Evolutionary conservation across 1,140 invertebrate genomes (phyloP).

Genomic region (Sarcophaga bullata): DNA sequence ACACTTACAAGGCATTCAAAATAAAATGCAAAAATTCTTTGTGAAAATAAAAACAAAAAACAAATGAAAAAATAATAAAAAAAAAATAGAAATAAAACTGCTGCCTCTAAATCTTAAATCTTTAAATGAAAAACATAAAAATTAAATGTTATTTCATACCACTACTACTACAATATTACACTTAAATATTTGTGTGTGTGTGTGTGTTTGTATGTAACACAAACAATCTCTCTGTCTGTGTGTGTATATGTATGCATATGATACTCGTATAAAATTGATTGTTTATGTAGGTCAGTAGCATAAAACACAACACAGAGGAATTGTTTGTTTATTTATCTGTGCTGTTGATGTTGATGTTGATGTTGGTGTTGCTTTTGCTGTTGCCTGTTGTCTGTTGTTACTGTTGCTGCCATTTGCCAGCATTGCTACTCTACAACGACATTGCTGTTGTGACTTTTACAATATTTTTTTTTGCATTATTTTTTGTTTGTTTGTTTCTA

Average conservation of each 20-base stretch:
- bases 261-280: neutral
- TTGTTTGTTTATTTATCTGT: neutral
- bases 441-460: constrained; percentile 21
- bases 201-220: neutral
- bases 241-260: neutral
- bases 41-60: too few relatives aligned
- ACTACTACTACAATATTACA: neutral
- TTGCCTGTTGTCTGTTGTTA: neutral
- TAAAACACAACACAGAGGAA: neutral
- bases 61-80: too few relatives aligned
- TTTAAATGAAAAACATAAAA: constrained; percentile 1
- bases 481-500: neutral
- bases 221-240: neutral
- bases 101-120: neutral
- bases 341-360: neutral
- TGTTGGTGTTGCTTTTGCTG: neutral
- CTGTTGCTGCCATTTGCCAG: too few relatives aligned
- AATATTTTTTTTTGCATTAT: neutral
- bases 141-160: neutral
- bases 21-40: neutral
- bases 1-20: neutral
- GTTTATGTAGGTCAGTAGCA: constrained; percentile 23
- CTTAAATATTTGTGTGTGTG: neutral
- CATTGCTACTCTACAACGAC: neutral
- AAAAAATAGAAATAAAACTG: too few relatives aligned